Evolutionary conservation across 2,797 vertebrate genomes (phyloP).

Genomic region (Melanotaenia nigrans): DNA sequence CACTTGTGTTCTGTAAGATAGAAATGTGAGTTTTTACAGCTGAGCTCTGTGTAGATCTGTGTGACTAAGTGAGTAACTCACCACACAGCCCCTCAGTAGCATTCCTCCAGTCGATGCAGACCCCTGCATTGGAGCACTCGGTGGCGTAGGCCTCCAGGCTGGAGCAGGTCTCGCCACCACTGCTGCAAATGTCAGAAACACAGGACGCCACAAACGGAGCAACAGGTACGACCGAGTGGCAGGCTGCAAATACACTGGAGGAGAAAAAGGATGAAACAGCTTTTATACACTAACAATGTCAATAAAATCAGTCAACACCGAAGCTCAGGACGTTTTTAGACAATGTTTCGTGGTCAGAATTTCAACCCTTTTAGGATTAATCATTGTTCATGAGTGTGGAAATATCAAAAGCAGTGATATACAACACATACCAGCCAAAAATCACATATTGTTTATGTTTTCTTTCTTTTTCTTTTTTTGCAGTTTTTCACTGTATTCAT

Average conservation of each 20-base stretch:
- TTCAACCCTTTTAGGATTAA: too few relatives aligned
- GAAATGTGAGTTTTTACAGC: conserved; percentile 4
- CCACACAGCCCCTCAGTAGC: conserved; percentile 80
- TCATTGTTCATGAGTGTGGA: too few relatives aligned
- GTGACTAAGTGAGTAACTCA: conserved; percentile 54
- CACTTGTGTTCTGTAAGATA: conserved; percentile 76
- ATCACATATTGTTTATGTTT: too few relatives aligned
- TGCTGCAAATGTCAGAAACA: conserved; percentile 64
- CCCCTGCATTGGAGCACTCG: conserved; percentile 74
- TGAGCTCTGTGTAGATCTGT: not conserved
- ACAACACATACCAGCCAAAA: too few relatives aligned
- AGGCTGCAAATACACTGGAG: conserved; percentile 80
- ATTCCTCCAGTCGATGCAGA: conserved; percentile 84
- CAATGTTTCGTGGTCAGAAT: too few relatives aligned
- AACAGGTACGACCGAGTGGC: conserved; percentile 70
- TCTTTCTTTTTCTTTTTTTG: too few relatives aligned
- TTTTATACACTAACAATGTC: too few relatives aligned
- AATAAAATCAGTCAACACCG: too few relatives aligned
- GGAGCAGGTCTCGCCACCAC: conserved; percentile 59
- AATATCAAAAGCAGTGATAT: too few relatives aligned
- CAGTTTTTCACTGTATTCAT: too few relatives aligned
- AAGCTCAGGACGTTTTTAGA: too few relatives aligned
- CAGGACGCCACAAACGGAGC: conserved; percentile 70
- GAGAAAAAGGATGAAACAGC: not conserved
- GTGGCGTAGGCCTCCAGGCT: conserved; percentile 83